phyloP scores from a whole-genome alignment of 2,888 invertebrate species.

The Stratiomys singularior region DNA sequence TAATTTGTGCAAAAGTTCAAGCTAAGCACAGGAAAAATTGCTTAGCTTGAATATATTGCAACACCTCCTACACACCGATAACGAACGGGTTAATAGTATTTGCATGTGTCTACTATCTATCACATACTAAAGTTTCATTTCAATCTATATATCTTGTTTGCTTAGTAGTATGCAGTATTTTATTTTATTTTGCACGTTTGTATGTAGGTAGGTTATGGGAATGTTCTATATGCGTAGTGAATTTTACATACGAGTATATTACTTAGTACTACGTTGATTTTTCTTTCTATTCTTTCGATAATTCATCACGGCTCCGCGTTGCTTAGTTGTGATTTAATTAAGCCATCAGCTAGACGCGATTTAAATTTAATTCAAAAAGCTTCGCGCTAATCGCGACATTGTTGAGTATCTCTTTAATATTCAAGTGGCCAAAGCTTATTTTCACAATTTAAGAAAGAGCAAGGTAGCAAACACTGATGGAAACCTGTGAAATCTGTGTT shows the following conservation, averaged over 20 bases:
- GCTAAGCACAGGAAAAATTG: too few relatives aligned
- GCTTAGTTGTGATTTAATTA: slow-evolving; percentile 39
- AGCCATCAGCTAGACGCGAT: slow-evolving; percentile 29
- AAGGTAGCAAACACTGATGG: background rate
- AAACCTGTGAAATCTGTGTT: background rate
- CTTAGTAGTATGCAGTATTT: slow-evolving; percentile 21
- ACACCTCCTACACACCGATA: background rate
- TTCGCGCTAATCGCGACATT: background rate
- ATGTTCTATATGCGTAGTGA: slow-evolving; percentile 19
- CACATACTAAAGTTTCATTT: slow-evolving; percentile 26
- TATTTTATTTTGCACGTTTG: slow-evolving; percentile 28
- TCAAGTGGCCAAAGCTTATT: too few relatives aligned
- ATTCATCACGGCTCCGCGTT: background rate
- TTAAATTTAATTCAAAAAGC: slow-evolving; percentile 13
- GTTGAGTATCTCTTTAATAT: background rate
- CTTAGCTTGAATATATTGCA: too few relatives aligned
- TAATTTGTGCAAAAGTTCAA: too few relatives aligned
- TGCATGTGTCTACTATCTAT: slow-evolving; percentile 22
- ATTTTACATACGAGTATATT: slow-evolving; percentile 27
- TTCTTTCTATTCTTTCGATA: background rate
- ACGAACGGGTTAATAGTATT: slow-evolving; percentile 18
- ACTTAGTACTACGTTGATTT: background rate
- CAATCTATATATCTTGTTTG: slow-evolving; percentile 26
- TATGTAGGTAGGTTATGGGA: slow-evolving; percentile 4
- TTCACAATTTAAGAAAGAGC: background rate